These are phyloP conservation scores for Agrochola lychnidis DNA, from an alignment of 2,888 invertebrate genomes.

Conservation along the genomic window DNA sequence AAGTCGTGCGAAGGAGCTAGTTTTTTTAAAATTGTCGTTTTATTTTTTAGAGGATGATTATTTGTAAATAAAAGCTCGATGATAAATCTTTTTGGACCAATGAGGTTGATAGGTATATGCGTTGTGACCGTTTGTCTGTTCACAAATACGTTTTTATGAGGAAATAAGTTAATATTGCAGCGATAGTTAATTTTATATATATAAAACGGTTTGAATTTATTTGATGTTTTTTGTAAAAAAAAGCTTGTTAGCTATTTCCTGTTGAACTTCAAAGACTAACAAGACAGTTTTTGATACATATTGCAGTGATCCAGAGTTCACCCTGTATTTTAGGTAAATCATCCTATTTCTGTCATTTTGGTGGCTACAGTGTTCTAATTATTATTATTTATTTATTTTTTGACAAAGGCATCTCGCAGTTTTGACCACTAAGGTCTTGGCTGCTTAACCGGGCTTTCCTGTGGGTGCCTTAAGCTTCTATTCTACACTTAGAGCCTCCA, in stretches of 20 bases:
- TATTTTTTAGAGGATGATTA: constrained; percentile 59
- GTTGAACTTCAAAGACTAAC: constrained; percentile 36
- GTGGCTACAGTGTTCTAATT: no score
- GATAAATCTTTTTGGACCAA: constrained; percentile 58
- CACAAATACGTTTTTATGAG: constrained; percentile 46
- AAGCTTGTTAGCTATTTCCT: constrained; percentile 28
- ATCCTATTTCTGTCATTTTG: background rate
- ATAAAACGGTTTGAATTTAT: constrained; percentile 41
- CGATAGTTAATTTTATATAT: constrained; percentile 53
- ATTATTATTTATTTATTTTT: no score
- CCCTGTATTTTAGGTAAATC: background rate
- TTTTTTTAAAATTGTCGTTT: constrained; percentile 27
- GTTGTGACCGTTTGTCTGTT: constrained; percentile 46
- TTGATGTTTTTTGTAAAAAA: constrained; percentile 33
- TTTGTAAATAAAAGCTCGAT: constrained; percentile 34
- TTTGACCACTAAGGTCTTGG: no score
- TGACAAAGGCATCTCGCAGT: no score
- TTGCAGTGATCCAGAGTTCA: background rate
- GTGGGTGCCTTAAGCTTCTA: no score
- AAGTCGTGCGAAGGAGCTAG: background rate
- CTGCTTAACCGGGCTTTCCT: no score
- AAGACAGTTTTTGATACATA: constrained; percentile 12
- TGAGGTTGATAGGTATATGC: constrained; percentile 58
- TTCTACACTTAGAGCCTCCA: no score
- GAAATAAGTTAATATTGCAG: constrained; percentile 46